Evolutionary conservation across 2,888 invertebrate genomes (phyloP), one percentile per base, ranked within the genome.

Genomic region (Cerceris rybyensis): DNA sequence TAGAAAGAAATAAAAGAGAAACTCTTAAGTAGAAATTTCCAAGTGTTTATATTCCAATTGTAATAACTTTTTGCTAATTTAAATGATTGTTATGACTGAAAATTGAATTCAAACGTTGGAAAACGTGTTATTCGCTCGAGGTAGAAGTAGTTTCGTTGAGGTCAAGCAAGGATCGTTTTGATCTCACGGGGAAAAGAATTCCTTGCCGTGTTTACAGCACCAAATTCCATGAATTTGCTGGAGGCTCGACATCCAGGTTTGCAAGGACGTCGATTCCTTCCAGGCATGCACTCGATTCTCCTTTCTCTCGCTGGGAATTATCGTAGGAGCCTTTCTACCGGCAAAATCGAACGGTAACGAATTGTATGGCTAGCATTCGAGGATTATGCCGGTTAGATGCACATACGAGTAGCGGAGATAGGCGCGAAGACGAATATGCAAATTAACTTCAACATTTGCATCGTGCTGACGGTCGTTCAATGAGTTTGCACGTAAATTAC

Each of bases 261-360:
- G 65, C 79, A 79, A 77, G 77, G 73, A 78, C 77, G 58, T 59
- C 8, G 71, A 72, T 69, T 72, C 54, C 42, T 42, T 54, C 43
- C 16, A 58, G 9, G 6, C 67, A 14, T 28, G 42, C 67, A 39
- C 58, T 67, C 67, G 64, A 55, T 67, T 76, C 66, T 75, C 78
- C 78, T 78, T 75, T 75, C 78, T 61, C 78, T 65, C 68, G 63
- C 28, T 8, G 42, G 17, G 49, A 58, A 52, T 43, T 46, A 46
- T 13, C 57, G 42, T 14, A 39, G 50, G 14, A 52, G 60, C 74
- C 69, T 78, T 78, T 78, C 61, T 60, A 68, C 49, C 16, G 14
- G 17, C 46, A 52, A 49, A 49, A 59, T 60, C 41, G 68, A 59
- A 68, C 59, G 68, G 42, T 52, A 52, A 49, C 63, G 41, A 8